Conservation (phyloP, 2,888 invertebrate genomes). For the Imbricaverruca yamaguchii region DNA sequence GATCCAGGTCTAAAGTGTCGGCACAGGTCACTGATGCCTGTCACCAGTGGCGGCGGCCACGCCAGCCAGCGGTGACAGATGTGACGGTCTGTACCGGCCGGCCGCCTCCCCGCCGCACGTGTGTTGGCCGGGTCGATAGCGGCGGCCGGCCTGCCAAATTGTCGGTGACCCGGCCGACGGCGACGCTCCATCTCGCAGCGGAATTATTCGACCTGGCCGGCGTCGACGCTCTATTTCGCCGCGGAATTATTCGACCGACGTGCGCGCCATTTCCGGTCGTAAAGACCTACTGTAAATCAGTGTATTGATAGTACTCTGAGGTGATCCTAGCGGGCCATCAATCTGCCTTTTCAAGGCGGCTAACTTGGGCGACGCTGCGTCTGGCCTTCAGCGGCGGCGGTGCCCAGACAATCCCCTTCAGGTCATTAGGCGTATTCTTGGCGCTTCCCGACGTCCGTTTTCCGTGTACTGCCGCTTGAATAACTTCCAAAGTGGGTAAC, state of each 20-base stretch:
- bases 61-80: neutral
- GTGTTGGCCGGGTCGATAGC: conserved; percentile 5
- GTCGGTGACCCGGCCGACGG: neutral
- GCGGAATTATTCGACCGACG: neutral
- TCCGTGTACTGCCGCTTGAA: neutral
- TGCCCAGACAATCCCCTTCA: neutral
- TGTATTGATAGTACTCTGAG: conserved; percentile 14
- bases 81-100: neutral
- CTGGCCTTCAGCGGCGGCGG: neutral
- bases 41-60: neutral
- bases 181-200: no score
- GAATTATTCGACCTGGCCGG: neutral
- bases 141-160: neutral
- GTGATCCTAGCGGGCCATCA: conserved; percentile 23
- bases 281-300: neutral
- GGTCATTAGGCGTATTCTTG: neutral
- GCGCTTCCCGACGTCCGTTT: neutral
- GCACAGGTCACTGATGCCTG: no score
- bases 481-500: neutral
- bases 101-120: neutral
- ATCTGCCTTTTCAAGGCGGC: conserved; percentile 7
- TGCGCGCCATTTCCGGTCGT: neutral
- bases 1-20: no score
- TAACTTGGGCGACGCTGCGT: neutral
- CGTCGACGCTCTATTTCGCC: neutral